phyloP scores from a whole-genome alignment of 2,888 invertebrate species.

The Meghimatium bilineatum region DNA sequence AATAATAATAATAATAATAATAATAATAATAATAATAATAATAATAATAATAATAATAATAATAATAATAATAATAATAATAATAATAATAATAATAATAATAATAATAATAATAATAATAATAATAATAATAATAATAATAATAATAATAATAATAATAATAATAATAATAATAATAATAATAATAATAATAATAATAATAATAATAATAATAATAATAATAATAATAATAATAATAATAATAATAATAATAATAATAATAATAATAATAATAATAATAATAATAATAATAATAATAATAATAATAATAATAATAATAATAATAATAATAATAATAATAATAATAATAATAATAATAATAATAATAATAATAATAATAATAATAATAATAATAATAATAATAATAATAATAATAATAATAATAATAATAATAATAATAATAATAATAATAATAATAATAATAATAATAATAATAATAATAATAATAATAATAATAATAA shows the following conservation, averaged over 20 bases:
- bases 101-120: slow-evolving; percentile 25
- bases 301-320: slow-evolving; percentile 25
- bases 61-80: slow-evolving; percentile 23
- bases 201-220: slow-evolving; percentile 26
- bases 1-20: slow-evolving; percentile 25
- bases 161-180: slow-evolving; percentile 25
- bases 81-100: slow-evolving; percentile 28
- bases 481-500: slow-evolving; percentile 25
- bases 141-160: slow-evolving; percentile 28
- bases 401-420: slow-evolving; percentile 21
- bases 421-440: slow-evolving; percentile 23
- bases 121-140: slow-evolving; percentile 25
- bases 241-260: slow-evolving; percentile 23
- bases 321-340: slow-evolving; percentile 28
- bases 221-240: slow-evolving; percentile 21
- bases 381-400: slow-evolving; percentile 26
- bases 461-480: slow-evolving; percentile 25
- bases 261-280: slow-evolving; percentile 28
- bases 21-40: slow-evolving; percentile 26
- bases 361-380: slow-evolving; percentile 25
- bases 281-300: slow-evolving; percentile 25
- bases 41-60: slow-evolving; percentile 21
- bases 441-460: slow-evolving; percentile 28
- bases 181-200: slow-evolving; percentile 25
- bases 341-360: slow-evolving; percentile 25